Evolutionary conservation across 2,113 vertebrate genomes (phyloP).

Genomic region (Chunga burmeisteri): DNA sequence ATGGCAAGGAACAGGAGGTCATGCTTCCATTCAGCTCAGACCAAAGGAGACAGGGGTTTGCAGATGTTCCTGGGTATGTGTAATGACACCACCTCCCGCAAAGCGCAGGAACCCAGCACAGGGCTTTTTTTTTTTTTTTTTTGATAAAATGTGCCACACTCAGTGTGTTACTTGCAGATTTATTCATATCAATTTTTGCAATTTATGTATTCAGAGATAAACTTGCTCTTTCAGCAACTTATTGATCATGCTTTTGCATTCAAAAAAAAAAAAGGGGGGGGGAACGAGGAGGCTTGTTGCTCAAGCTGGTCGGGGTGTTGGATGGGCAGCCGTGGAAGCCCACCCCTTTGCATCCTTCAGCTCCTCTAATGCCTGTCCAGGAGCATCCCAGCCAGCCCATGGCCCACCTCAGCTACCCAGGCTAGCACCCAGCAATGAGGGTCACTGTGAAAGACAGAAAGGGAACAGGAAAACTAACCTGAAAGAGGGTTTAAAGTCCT

Average conservation of each 20-base stretch:
- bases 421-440: not conserved
- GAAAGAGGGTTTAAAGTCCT: not conserved
- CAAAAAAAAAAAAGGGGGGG: not conserved
- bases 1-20: constrained; percentile 96
- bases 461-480: not conserved
- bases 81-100: constrained; percentile 82
- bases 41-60: constrained; percentile 81
- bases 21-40: constrained; percentile 86
- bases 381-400: not conserved
- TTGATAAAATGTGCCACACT: constrained; percentile 85
- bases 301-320: constrained; percentile 9
- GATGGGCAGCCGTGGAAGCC: constrained; percentile 5
- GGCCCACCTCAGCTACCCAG: not conserved
- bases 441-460: not conserved
- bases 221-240: constrained; percentile 83
- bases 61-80: constrained; percentile 91
- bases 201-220: constrained; percentile 97
- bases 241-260: constrained; percentile 66
- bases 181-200: constrained; percentile 91
- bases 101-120: constrained; percentile 67
- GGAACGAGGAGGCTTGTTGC: constrained; percentile 1
- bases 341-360: not conserved
- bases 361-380: not conserved
- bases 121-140: not conserved
- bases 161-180: constrained; percentile 93